Base-by-base conservation (phyloP, 1,140 invertebrate species). In the Dolichoris vasculosae region DNA sequence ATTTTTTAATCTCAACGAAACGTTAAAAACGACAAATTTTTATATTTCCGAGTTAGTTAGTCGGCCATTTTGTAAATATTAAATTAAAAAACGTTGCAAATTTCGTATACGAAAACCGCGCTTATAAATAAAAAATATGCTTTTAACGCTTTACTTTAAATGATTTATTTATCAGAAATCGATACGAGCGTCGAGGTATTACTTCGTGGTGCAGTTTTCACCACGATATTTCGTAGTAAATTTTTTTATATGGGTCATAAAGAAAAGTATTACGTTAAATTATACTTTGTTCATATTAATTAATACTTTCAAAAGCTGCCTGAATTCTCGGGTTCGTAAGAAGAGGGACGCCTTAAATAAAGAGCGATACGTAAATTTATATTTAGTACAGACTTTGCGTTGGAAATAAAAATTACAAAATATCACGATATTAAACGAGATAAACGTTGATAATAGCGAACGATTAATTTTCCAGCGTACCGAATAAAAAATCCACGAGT, bases 31-130 rank as follows among this genome's bases (percentile, higher is more conserved):
- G 15, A 38, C 35, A 35, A n/a, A 67, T 67, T 35, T 67, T n/a
- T 38, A 40, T 71, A 71, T 40, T 2, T 11, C n/a, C 1, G 6
- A 73, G 9, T 40, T 43, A n/a, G 38, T 43, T 43, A 43, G 69
- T 43, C 38, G 26, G 26, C 69, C 23, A 73, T 73, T 73, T 73
- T 73, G 67, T 69, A 69, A 38, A 38, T 69, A 69, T 38, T 69
- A 32, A 0, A 69, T 38, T 20, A 69, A 69, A 67, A 69, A 20
- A 38, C 26, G 15, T 69, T 38, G 11, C 23, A 2, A 32, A 0
- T 30, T 20, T 38, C 32, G n/a, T 67, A 17, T 67, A 38, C 13
- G 15, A 35, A 32, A 20, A 26, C 4, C 38, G 11, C 43, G n/a
- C 23, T 43, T 73, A 23, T 23, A 11, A 71, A 71, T 13, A 73